phyloP scores from a whole-genome alignment of 2,888 invertebrate genomes.

The Scaptomyza tumidula region DNA sequence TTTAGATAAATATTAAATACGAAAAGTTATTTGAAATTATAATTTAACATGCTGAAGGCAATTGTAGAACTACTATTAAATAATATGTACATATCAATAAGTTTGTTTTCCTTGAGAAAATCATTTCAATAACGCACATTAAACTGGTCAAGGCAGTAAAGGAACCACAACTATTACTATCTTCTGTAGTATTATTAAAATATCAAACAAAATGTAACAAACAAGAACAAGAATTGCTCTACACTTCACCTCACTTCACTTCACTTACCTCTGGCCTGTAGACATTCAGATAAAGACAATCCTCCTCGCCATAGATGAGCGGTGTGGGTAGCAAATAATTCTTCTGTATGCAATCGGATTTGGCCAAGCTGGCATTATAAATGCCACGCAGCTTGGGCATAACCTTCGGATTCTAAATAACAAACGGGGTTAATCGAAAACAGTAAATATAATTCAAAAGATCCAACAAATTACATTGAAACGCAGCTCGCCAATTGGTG shows the following conservation, averaged over 20 bases:
- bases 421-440: too few relatives aligned
- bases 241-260: not conserved
- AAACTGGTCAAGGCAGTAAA: not conserved
- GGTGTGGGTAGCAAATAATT: constrained; percentile 84
- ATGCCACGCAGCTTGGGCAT: constrained; percentile 65
- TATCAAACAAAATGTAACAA: too few relatives aligned
- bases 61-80: not conserved
- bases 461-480: constrained; percentile 77
- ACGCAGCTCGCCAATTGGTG: constrained; percentile 81
- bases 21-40: not conserved
- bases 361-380: constrained; percentile 81
- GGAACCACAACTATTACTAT: not conserved
- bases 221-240: too few relatives aligned
- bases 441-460: not conserved
- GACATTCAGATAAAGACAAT: constrained; percentile 86
- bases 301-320: constrained; percentile 84
- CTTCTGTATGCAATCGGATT: constrained; percentile 85
- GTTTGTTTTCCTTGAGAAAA: not conserved
- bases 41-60: not conserved
- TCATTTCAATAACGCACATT: not conserved
- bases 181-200: too few relatives aligned
- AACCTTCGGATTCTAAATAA: constrained; percentile 78
- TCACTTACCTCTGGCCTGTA: constrained; percentile 72
- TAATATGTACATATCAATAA: not conserved
- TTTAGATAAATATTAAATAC: too few relatives aligned